Evolutionary conservation across 1,140 invertebrate species (phyloP).

Genomic region (Diuraphis noxia): DNA sequence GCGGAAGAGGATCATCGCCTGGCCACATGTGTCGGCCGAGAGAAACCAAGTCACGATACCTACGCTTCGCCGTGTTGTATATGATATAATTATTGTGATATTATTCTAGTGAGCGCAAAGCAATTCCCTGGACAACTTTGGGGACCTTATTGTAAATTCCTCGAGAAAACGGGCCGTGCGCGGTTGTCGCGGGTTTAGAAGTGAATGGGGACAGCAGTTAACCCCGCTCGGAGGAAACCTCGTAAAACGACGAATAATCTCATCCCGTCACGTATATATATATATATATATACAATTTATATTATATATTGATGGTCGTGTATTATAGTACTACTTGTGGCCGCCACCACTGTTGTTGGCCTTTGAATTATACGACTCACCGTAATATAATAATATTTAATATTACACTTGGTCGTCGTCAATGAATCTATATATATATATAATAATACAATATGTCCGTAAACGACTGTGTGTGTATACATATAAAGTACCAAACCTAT

Average conservation of each 20-base stretch:
- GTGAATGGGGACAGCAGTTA: neutral
- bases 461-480: neutral
- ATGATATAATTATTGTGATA: no score
- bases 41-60: neutral
- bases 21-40: constrained; percentile 30
- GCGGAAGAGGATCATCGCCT: neutral
- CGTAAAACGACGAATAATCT: constrained; percentile 42
- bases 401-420: neutral
- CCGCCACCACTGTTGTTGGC: neutral
- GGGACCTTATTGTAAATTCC: constrained; percentile 24
- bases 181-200: neutral
- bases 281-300: neutral
- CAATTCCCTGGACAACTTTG: constrained; percentile 4
- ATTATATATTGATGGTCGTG: neutral
- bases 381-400: neutral
- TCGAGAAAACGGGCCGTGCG: neutral
- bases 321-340: neutral
- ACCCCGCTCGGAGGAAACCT: constrained; percentile 3
- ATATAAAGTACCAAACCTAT: neutral
- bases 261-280: neutral
- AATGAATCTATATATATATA: neutral
- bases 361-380: constrained; percentile 19
- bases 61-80: no score
- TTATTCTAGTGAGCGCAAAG: neutral
- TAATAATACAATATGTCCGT: neutral